Evolutionary conservation across 1,140 invertebrate genomes (phyloP), one percentile per base, ranked within the genome.

Genomic region (Zophobas atratus): DNA sequence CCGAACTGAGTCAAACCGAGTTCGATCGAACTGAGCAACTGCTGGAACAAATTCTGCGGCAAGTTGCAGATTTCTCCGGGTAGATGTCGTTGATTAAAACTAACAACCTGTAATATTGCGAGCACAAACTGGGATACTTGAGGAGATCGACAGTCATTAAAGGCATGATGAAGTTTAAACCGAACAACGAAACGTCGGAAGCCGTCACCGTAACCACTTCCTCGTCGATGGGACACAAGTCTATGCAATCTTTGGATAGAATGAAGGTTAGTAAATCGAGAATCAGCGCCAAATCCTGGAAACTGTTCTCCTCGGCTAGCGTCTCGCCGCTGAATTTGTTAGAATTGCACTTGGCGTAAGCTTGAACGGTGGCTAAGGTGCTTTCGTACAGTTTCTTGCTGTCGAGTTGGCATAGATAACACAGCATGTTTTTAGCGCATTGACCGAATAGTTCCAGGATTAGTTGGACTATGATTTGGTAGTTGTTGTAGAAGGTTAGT

Each of bases 401-500:
- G 78, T 93, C 91, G 6, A 86, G 84, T 83, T 91, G 85, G 63
- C 86, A 88, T 2, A 95, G 89, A 78, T 91, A 93, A 81, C 90
- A 91, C 43, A 95, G 85, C 88, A 94, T 92, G 76, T 89, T 86
- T 75, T 92, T 91, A 0, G 93, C 90, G 83, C 91, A 92, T 84
- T 94, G 92, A 63, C 90, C 90, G 77, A 95, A 92, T 1, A 97
- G 86, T 84, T 96, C 93, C 57, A 97, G 86, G 71, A 95, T 91
- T 6, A 95, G 88, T 82, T 95, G 90, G 32, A 97, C 93, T 71
- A 97, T 90, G 74, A 93, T 90, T 60, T 93, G 92, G 87, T 95
- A 96, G 87, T 95, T 95, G 86, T 94, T 93, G 84, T 95, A 96
- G 1, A 94, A 82, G 71, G 89, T 92, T 34, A 96, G 83, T 35